Percentiles rank a stretch among this genome's conserved stretches.
Conservation (phyloP, 1,140 invertebrate species). For the Patella vulgata region DNA sequence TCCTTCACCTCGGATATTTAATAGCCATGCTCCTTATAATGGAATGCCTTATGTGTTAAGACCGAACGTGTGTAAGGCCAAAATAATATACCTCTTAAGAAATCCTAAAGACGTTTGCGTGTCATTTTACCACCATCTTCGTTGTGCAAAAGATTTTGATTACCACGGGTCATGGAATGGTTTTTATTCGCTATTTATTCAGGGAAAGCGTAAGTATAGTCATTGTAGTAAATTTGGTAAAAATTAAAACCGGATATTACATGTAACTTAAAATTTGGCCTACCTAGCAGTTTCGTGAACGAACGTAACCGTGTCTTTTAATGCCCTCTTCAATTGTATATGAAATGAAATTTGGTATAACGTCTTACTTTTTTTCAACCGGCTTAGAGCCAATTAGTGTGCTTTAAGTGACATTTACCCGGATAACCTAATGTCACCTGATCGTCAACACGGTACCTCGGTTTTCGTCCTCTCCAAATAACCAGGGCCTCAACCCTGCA, state of each 20-base stretch:
- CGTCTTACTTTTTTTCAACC: background rate
- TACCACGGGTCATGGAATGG: conserved; percentile 43
- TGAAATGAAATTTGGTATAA: background rate
- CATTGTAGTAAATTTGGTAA: too few relatives aligned
- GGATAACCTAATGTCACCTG: too few relatives aligned
- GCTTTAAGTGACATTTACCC: too few relatives aligned
- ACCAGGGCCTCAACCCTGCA: too few relatives aligned
- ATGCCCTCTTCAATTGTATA: background rate
- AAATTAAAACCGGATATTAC: background rate
- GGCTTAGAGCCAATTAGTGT: too few relatives aligned
- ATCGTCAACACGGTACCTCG: too few relatives aligned
- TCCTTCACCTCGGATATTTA: conserved; percentile 24
- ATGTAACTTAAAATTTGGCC: background rate
- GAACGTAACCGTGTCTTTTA: background rate
- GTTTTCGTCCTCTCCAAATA: too few relatives aligned
- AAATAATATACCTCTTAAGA: conserved; percentile 41
- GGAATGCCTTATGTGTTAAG: conserved; percentile 27
- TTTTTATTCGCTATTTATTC: conserved; percentile 34
- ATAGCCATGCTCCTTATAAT: conserved; percentile 18
- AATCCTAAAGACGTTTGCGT: conserved; percentile 53
- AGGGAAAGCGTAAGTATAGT: conserved; percentile 36
- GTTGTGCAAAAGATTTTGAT: conserved; percentile 30
- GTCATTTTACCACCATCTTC: conserved; percentile 45
- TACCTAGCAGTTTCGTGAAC: background rate
- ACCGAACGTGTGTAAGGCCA: conserved; percentile 12